phyloP scores from a whole-genome alignment of 2,797 vertebrate species.

The Leptatherina wallacei region DNA sequence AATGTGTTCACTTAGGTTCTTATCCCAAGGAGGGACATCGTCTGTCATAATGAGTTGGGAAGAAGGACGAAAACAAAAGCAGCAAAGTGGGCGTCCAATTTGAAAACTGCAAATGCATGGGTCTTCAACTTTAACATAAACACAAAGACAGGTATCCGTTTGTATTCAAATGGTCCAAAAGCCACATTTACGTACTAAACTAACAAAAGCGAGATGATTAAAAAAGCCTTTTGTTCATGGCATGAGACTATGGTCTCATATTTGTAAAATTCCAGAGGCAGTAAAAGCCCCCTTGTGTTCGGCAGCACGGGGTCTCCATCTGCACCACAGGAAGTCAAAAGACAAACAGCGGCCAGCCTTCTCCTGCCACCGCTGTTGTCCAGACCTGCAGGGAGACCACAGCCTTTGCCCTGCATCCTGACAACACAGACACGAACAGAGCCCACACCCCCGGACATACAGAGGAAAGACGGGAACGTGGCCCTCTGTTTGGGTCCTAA shows the following conservation, averaged over 20 bases:
- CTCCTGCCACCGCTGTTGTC: slow-evolving; percentile 52
- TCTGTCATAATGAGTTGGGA: background rate
- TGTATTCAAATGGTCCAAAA: slow-evolving; percentile 36
- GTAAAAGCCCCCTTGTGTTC: slow-evolving; percentile 40
- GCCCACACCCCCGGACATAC: background rate
- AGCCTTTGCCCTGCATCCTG: slow-evolving; percentile 43
- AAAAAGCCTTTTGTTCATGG: slow-evolving; percentile 12
- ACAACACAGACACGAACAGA: slow-evolving; percentile 45
- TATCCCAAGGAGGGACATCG: background rate
- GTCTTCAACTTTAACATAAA: slow-evolving; percentile 6
- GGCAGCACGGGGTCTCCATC: slow-evolving; percentile 16
- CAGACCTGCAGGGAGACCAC: slow-evolving; percentile 41
- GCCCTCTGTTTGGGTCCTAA: slow-evolving; percentile 51
- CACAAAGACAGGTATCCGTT: slow-evolving; percentile 3
- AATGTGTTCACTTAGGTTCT: background rate
- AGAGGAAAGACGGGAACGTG: slow-evolving; percentile 49
- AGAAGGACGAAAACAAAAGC: background rate
- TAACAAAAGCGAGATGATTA: slow-evolving; percentile 8
- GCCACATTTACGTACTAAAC: slow-evolving; percentile 8
- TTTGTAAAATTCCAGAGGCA: slow-evolving; percentile 53
- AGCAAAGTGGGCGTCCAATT: background rate
- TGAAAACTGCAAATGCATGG: slow-evolving; percentile 1
- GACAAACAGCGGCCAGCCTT: slow-evolving; percentile 54
- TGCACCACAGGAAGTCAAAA: slow-evolving; percentile 69
- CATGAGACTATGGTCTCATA: slow-evolving; percentile 34